Base-by-base conservation (phyloP, 2,113 vertebrate species). In the Engystomops pustulosus region DNA sequence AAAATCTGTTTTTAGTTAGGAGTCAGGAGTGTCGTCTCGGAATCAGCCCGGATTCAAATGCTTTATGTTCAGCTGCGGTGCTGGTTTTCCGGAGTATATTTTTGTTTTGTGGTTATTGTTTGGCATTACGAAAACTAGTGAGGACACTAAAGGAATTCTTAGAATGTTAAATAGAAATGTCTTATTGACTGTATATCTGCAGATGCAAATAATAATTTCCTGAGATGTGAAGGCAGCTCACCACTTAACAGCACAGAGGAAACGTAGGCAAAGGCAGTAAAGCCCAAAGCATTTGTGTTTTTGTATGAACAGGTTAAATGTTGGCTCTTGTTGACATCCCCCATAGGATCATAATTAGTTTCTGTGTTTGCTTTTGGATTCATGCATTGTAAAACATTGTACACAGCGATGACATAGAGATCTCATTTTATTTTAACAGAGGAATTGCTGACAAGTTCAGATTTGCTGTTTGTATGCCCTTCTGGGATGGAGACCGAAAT, bases 1-100 rank as follows among this genome's bases (percentile, higher is more conserved):
- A 80, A 82, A 92, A 87, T 90, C 87, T 86, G 84, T 85, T 86
- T 88, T 88, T 82, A 34, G 80, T 91, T 89, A 87, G 85, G 41
- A 77, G 67, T 47, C 60, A 51, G 72, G 85, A 88, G 87, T 49
- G 85, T 88, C 80, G 88, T 87, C 62, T 81, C n/a, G 12, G 51
- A 38, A 38, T 15, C 70, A 53, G 71, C 85, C 86, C 2, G 44
- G 76, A 87, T 34, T 0, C 6, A 10, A 83, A 87, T 4, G 41
- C 65, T 60, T 76, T 84, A 85, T 0, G 74, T 87, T 89, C 89
- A 91, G 88, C 88, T 90, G 88, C 60, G 12, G 82, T 23, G 30
- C 47, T 12, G 38, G 47, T 53, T 75, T 87, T 77, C 51, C 0
- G 0, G 23, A 47, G 36, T 0, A 41, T 78, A 84, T 44, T 83